Evolutionary conservation across 2,888 invertebrate genomes (phyloP).

Genomic region (Vanessa cardui): DNA sequence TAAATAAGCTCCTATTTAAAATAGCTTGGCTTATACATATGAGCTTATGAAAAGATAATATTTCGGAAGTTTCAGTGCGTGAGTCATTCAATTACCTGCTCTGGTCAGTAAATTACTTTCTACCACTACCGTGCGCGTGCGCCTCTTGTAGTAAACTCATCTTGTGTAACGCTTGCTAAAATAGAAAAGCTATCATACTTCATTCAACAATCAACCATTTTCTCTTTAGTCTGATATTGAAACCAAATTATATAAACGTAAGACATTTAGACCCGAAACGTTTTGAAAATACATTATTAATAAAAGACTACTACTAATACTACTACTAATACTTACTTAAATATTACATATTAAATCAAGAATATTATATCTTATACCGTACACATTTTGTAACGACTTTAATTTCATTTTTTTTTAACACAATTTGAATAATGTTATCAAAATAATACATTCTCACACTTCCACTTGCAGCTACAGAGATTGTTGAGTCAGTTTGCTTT

Average conservation of each 20-base stretch:
- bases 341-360: too few relatives aligned
- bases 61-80: conserved; percentile 39
- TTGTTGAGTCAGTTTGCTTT: too few relatives aligned
- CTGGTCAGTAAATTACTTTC: conserved; percentile 62
- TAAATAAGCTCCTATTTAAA: too few relatives aligned
- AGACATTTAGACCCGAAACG: background rate
- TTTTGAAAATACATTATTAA: too few relatives aligned
- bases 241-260: background rate
- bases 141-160: conserved; percentile 55
- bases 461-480: too few relatives aligned
- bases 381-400: too few relatives aligned
- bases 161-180: conserved; percentile 73
- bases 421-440: too few relatives aligned
- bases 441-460: too few relatives aligned
- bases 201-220: background rate
- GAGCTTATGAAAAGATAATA: background rate
- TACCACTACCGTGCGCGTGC: conserved; percentile 61
- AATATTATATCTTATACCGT: too few relatives aligned
- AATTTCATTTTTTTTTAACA: too few relatives aligned
- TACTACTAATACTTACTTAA: too few relatives aligned
- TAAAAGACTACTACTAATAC: too few relatives aligned
- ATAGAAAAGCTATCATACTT: conserved; percentile 60
- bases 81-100: conserved; percentile 63
- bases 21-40: background rate
- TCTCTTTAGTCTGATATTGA: background rate